Evolutionary conservation across 2,888 invertebrate species (phyloP), one percentile per base, ranked within the genome.

Genomic region (Galerucella pusilla): DNA sequence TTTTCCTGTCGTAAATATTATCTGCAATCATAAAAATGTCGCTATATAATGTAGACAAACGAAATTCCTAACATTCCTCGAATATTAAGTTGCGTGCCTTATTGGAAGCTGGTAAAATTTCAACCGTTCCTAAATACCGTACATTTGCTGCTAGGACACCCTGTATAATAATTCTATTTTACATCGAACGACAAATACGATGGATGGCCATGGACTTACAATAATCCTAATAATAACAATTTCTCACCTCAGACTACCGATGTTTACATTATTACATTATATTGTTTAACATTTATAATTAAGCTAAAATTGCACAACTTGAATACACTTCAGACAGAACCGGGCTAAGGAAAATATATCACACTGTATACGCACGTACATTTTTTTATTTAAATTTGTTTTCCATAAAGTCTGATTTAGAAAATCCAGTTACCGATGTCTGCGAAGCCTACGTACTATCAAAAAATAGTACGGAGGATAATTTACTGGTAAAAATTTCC

Each of bases 21-120:
- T 63, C 42, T 45, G 45, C 63, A 63, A 63, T 14, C 63, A 63
- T 35, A 63, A 63, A 63, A 63, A 63, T 63, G 63, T 63, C 63
- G 35, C 16, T 42, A 1, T 6, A 45, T 63, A 63, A 42, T 63
- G 45, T 63, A 63, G 63, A 42, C 63, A 63, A 63, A 35, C 63
- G 63, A 63, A 63, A 63, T 63, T 63, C 63, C 63, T 63, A 42
- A 63, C 63, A 63, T 63, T 35, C 63, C 63, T 63, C 42, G n/a
- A 63, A 63, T 42, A 42, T 14, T 45, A 63, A 45, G 63, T 45
- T 9, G 7, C 9, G 42, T 63, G 12, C 14, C 25, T 14, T 42
- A 42, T 42, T n/a, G n/a, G n/a, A n/a, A n/a, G n/a, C n/a, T n/a
- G n/a, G n/a, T n/a, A n/a, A n/a, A n/a, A n/a, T n/a, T n/a, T n/a